Conservation (phyloP, 2,113 vertebrate genomes). For the Gorsachius goisagi region DNA sequence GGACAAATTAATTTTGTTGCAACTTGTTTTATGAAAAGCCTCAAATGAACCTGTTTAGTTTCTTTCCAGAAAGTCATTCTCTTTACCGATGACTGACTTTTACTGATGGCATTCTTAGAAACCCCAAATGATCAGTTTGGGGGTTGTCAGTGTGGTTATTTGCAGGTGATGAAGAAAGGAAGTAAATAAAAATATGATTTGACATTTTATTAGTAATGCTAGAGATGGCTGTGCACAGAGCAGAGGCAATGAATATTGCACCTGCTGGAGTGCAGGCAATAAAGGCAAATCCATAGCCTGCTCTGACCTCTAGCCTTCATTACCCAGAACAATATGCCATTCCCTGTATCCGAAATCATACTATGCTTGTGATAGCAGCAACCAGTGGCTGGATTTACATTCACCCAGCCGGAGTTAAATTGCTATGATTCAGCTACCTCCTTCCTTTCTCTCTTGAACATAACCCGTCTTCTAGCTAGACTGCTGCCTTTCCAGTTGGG, state of each 20-base stretch:
- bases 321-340: constrained; percentile 46
- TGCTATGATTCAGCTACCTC: constrained; percentile 64
- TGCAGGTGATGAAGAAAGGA: constrained; percentile 42
- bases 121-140: not conserved
- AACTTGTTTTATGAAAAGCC: constrained; percentile 45
- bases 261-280: constrained; percentile 48
- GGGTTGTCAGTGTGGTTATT: constrained; percentile 13
- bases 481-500: constrained; percentile 66
- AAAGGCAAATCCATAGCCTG: constrained; percentile 31
- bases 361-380: constrained; percentile 33
- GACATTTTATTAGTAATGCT: constrained; percentile 57
- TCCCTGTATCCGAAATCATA: constrained; percentile 23
- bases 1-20: constrained; percentile 59
- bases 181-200: constrained; percentile 55
- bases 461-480: constrained; percentile 63
- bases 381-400: constrained; percentile 56
- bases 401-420: constrained; percentile 34
- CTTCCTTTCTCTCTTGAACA: constrained; percentile 56
- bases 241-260: constrained; percentile 56
- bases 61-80: not conserved
- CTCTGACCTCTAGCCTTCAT: constrained; percentile 59
- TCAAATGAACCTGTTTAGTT: constrained; percentile 9
- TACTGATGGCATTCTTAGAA: constrained; percentile 32
- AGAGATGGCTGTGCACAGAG: constrained; percentile 18
- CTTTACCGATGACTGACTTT: constrained; percentile 4